Conservation (phyloP, 2,797 vertebrate species). For the Nothura maculosa region DNA sequence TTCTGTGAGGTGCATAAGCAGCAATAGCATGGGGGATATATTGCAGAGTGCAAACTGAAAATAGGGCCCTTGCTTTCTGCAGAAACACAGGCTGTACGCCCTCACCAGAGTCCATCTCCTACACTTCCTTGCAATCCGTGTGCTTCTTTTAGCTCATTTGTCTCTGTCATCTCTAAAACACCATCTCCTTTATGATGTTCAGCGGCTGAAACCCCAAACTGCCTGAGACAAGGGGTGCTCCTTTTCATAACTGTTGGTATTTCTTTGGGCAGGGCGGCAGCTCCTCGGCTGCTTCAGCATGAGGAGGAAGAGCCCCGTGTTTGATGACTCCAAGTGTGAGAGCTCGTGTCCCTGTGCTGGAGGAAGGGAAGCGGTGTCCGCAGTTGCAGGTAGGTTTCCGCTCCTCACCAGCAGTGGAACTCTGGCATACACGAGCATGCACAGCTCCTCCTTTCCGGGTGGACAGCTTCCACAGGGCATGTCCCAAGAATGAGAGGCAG, state of each 20-base stretch:
- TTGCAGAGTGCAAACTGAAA: neutral
- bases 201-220: neutral
- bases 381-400: neutral
- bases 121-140: neutral
- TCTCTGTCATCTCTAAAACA: neutral
- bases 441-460: neutral
- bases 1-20: neutral
- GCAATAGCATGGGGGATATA: neutral
- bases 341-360: neutral
- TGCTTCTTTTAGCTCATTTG: neutral
- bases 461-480: neutral
- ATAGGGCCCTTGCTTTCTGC: neutral
- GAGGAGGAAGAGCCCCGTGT: rapidly evolving
- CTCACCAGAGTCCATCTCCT: neutral
- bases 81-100: rapidly evolving
- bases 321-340: rapidly evolving
- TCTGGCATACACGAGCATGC: neutral
- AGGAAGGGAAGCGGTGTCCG: neutral
- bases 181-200: neutral
- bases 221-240: neutral
- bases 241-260: neutral
- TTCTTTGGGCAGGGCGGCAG: neutral
- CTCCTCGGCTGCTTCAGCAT: rapidly evolving
- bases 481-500: neutral
- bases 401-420: neutral